These are phyloP conservation scores for Drosophila setosimentum DNA, from an alignment of 2,888 invertebrate genomes.

Conservation along the genomic window DNA sequence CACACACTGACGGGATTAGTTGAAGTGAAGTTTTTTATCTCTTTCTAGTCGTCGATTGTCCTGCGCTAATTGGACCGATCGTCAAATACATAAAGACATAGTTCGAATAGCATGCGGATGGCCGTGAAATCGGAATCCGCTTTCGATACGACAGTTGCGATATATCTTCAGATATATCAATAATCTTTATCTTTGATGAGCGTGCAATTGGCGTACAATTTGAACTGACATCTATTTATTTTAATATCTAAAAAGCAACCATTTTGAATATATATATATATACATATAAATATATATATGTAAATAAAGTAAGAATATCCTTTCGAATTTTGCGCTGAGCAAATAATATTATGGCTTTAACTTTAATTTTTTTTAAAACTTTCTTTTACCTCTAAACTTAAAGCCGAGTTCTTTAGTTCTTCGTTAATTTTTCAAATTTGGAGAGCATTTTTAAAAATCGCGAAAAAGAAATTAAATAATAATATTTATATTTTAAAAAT, in stretches of 20 bases:
- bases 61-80: conserved; percentile 67
- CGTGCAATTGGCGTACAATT: conserved; percentile 70
- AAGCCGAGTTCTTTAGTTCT: too few relatives aligned
- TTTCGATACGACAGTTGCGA: conserved; percentile 33
- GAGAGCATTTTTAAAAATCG: too few relatives aligned
- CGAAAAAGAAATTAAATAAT: too few relatives aligned
- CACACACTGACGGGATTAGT: conserved; percentile 82
- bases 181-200: conserved; percentile 31
- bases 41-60: conserved; percentile 22
- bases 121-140: conserved; percentile 66
- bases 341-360: not conserved
- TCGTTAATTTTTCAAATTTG: too few relatives aligned
- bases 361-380: not conserved
- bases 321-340: not conserved
- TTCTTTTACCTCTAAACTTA: not conserved
- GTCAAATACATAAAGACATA: conserved; percentile 14
- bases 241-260: not conserved
- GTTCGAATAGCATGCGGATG: conserved; percentile 50
- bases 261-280: not conserved
- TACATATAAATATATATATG: not conserved
- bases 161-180: conserved; percentile 18
- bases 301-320: not conserved
- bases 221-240: conserved; percentile 35
- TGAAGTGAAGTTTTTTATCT: conserved; percentile 59
- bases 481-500: too few relatives aligned